phyloP scores from a whole-genome alignment of 1,140 invertebrate genomes.

The Microplitis demolitor region DNA sequence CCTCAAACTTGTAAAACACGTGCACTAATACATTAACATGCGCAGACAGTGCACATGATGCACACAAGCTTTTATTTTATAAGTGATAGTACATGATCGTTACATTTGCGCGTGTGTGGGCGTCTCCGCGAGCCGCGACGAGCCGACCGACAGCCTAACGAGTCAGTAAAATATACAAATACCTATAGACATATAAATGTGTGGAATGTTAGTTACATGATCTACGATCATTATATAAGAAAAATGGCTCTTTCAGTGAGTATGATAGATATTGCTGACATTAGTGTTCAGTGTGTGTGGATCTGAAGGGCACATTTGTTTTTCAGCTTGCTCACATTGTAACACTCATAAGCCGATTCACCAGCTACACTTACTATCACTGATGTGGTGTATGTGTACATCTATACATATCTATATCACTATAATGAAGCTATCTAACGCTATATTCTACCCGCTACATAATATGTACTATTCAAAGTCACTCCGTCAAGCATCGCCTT shows the following conservation, averaged over 20 bases:
- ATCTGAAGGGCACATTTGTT: constrained; percentile 51
- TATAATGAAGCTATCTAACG: not conserved
- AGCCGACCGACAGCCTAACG: constrained; percentile 10
- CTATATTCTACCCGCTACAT: too few relatives aligned
- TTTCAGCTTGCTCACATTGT: constrained; percentile 21
- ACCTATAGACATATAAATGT: not conserved
- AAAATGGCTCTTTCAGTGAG: constrained; percentile 55
- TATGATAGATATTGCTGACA: constrained; percentile 8
- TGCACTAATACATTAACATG: not conserved
- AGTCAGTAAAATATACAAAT: constrained; percentile 18
- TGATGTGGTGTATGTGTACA: too few relatives aligned
- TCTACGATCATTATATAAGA: constrained; percentile 62
- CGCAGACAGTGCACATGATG: not conserved
- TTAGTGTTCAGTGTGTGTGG: constrained; percentile 57
- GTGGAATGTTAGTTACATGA: constrained; percentile 58
- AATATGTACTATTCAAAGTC: too few relatives aligned
- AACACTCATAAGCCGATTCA: not conserved
- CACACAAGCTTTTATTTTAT: not conserved
- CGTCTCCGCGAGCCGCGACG: constrained; percentile 12
- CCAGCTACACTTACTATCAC: too few relatives aligned
- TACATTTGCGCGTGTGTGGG: constrained; percentile 18
- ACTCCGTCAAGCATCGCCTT: too few relatives aligned
- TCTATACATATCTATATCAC: too few relatives aligned
- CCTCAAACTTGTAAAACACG: not conserved
- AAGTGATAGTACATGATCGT: not conserved